Conservation (phyloP, 2,113 vertebrate species). For the Shinisaurus crocodilurus region DNA sequence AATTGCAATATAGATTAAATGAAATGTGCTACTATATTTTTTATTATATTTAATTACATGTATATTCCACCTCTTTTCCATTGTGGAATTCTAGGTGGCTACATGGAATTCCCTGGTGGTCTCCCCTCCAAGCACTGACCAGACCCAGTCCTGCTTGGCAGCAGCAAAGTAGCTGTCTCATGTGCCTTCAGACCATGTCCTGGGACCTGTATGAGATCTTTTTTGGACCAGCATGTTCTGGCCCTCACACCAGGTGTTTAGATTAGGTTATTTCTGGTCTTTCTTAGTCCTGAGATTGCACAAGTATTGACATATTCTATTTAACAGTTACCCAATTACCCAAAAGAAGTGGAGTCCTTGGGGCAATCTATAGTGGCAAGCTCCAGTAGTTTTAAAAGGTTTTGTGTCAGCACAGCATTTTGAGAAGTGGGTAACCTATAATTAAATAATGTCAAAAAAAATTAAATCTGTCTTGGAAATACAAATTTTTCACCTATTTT, state of each 20-base stretch:
- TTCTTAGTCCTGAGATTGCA: not conserved
- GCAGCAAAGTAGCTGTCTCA: no score
- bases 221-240: not conserved
- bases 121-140: no score
- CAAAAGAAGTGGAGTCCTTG: not conserved
- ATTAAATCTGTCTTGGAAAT: not conserved
- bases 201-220: not conserved
- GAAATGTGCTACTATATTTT: not conserved
- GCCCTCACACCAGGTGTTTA: not conserved
- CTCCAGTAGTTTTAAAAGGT: not conserved
- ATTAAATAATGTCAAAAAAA: slow-evolving; percentile 2
- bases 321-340: not conserved
- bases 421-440: slow-evolving; percentile 12
- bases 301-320: not conserved
- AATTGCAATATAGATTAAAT: not conserved
- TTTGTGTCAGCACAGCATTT: slow-evolving; percentile 3
- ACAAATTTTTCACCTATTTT: not conserved
- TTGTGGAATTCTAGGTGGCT: no score
- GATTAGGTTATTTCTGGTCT: not conserved
- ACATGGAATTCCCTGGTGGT: no score
- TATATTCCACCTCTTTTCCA: no score
- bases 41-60: no score
- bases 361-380: not conserved
- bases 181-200: no score
- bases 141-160: no score